These are phyloP conservation scores for Oryzias melastigma DNA, from an alignment of 2,113 vertebrate species.

Conservation along the genomic window DNA sequence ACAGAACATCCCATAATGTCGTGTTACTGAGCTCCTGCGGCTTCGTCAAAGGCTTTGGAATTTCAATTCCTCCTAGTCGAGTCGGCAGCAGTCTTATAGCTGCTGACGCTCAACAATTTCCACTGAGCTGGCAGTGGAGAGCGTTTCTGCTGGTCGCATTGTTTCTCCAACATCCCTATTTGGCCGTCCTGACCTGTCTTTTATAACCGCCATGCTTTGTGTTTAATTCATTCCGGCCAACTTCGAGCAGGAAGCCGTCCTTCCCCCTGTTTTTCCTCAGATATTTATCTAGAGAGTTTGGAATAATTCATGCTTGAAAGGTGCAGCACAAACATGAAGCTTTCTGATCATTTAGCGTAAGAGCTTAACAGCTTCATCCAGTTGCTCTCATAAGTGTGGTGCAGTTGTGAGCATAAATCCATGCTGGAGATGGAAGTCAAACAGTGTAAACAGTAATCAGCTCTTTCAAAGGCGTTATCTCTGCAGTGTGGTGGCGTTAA, in stretches of 20 bases:
- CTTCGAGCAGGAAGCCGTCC: constrained; percentile 46
- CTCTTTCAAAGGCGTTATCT: constrained; percentile 25
- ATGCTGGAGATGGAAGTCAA: constrained; percentile 18
- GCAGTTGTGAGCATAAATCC: constrained; percentile 17
- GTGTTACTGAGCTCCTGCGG: background rate
- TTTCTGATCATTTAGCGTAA: constrained; percentile 23
- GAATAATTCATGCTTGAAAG: constrained; percentile 35
- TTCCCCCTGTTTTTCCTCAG: constrained; percentile 46
- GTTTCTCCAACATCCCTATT: constrained; percentile 57
- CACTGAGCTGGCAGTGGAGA: constrained; percentile 47
- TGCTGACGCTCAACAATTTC: constrained; percentile 52
- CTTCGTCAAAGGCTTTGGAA: background rate
- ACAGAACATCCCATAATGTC: no score
- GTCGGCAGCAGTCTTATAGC: constrained; percentile 17
- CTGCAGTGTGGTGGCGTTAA: constrained; percentile 17
- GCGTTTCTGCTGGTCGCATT: constrained; percentile 56
- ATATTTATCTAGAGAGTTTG: constrained; percentile 37
- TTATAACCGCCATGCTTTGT: constrained; percentile 51
- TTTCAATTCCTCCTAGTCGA: background rate
- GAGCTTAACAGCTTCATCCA: constrained; percentile 16
- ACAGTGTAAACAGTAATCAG: constrained; percentile 24
- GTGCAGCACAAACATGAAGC: constrained; percentile 36
- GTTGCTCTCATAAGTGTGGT: constrained; percentile 15
- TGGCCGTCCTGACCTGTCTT: constrained; percentile 58
- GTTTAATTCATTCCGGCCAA: constrained; percentile 53